Conservation (phyloP, 2,888 invertebrate species). For the Netelia inedita region DNA sequence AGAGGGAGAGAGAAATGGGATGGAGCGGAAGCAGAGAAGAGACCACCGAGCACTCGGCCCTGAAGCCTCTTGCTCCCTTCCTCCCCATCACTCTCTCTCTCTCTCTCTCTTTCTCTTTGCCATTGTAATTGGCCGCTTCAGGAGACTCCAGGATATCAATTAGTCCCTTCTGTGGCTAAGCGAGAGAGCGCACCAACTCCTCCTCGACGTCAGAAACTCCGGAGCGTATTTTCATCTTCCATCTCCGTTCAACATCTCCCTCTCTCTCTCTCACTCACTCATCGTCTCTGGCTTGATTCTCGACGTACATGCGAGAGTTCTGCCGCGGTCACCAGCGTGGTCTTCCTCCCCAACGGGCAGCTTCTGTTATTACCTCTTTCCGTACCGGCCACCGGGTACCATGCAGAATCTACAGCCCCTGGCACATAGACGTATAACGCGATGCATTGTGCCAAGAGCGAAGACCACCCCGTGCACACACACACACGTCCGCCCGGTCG, state of each 20-base stretch:
- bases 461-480: constrained; percentile 22
- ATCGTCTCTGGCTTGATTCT: not conserved
- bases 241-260: constrained; percentile 9
- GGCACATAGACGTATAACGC: constrained; percentile 12
- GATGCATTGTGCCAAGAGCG: not conserved
- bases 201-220: constrained; percentile 57
- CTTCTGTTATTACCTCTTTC: constrained; percentile 57
- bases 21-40: not conserved
- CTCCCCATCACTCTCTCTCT: constrained; percentile 10
- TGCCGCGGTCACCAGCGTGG: constrained; percentile 37
- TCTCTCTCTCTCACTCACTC: constrained; percentile 2
- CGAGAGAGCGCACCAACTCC: constrained; percentile 48
- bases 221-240: constrained; percentile 50
- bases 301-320: constrained; percentile 45
- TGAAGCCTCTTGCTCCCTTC: constrained; percentile 25
- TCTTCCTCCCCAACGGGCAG: constrained; percentile 43
- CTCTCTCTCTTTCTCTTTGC: constrained; percentile 48
- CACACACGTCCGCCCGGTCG: constrained; percentile 3
- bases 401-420: not conserved
- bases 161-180: constrained; percentile 67
- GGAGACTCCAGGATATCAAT: constrained; percentile 67
- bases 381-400: constrained; percentile 31
- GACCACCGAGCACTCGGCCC: constrained; percentile 45
- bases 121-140: constrained; percentile 65
- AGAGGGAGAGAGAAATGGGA: constrained; percentile 20